phyloP scores from a whole-genome alignment of 92 coral and sea anemone genomes.

The Nematostella vectensis region DNA sequence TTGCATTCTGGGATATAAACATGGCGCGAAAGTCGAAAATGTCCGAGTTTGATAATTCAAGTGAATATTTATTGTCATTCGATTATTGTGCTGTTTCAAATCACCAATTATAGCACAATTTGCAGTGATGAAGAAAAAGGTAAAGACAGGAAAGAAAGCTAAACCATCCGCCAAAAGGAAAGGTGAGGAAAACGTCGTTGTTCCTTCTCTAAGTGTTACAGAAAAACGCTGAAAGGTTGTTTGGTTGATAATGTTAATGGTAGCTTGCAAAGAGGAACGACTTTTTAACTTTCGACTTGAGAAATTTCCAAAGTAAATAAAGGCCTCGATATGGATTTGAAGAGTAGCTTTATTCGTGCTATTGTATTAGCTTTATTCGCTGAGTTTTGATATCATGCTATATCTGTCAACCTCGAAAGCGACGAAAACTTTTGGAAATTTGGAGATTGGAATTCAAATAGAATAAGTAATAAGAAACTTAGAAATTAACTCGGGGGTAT shows the following conservation, averaged over 20 bases:
- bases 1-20: slow-evolving; percentile 37
- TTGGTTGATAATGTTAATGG: not conserved
- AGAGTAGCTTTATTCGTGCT: too few species aligned
- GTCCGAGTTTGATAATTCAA: not conserved
- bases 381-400: too few species aligned
- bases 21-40: slow-evolving; percentile 50
- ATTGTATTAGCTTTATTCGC: too few species aligned
- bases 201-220: not conserved
- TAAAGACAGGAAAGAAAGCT: slow-evolving; percentile 24
- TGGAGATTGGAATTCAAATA: too few species aligned
- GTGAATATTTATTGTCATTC: not conserved
- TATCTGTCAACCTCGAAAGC: too few species aligned
- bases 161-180: slow-evolving; percentile 20
- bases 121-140: slow-evolving; percentile 36
- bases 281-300: too few species aligned
- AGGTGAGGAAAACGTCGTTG: slow-evolving; percentile 16
- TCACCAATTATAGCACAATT: not conserved
- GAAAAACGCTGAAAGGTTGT: not conserved
- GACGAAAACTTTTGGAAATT: too few species aligned
- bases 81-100: not conserved
- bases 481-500: too few species aligned
- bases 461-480: too few species aligned
- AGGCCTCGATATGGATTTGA: too few species aligned
- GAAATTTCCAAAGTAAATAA: too few species aligned
- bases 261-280: too few species aligned